A percentile compares a stretch with the other conserved stretches of the same genome.
These are phyloP conservation scores for Chaetura pelagica DNA, from an alignment of 2,113 vertebrate species.

Conservation along the genomic window DNA sequence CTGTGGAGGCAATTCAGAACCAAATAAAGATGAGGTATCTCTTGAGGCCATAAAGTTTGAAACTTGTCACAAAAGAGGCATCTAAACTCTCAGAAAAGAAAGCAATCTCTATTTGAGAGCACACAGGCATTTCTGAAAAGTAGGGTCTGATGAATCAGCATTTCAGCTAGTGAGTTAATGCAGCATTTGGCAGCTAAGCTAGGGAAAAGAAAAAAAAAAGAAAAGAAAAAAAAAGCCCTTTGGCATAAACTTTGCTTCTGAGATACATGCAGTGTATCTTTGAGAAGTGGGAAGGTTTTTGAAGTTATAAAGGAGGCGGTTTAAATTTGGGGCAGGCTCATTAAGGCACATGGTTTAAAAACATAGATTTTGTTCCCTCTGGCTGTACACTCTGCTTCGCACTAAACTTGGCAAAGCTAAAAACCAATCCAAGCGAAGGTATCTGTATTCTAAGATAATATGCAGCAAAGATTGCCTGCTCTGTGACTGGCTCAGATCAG, in stretches of 20 bases:
- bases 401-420: slow-evolving; percentile 23
- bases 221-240: slow-evolving; percentile 22
- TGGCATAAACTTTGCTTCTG: slow-evolving; percentile 53
- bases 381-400: not conserved
- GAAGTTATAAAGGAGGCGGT: slow-evolving; percentile 20
- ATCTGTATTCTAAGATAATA: slow-evolving; percentile 29
- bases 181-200: slow-evolving; percentile 47
- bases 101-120: slow-evolving; percentile 28
- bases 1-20: not conserved
- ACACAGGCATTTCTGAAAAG: not conserved
- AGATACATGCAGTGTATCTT: slow-evolving; percentile 22
- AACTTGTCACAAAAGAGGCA: not conserved
- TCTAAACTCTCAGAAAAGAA: slow-evolving; percentile 28
- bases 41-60: not conserved
- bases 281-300: slow-evolving; percentile 37
- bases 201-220: not conserved
- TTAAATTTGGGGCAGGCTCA: slow-evolving; percentile 61
- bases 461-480: not conserved
- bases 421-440: not conserved
- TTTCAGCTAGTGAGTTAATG: slow-evolving; percentile 43
- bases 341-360: slow-evolving; percentile 37
- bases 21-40: not conserved
- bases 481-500: not conserved
- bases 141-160: slow-evolving; percentile 59
- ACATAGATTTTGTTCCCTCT: slow-evolving; percentile 39